Evolutionary conservation across 2,797 vertebrate genomes (phyloP), one percentile per base, ranked within the genome.

Genomic region (Gastrophryne carolinensis): DNA sequence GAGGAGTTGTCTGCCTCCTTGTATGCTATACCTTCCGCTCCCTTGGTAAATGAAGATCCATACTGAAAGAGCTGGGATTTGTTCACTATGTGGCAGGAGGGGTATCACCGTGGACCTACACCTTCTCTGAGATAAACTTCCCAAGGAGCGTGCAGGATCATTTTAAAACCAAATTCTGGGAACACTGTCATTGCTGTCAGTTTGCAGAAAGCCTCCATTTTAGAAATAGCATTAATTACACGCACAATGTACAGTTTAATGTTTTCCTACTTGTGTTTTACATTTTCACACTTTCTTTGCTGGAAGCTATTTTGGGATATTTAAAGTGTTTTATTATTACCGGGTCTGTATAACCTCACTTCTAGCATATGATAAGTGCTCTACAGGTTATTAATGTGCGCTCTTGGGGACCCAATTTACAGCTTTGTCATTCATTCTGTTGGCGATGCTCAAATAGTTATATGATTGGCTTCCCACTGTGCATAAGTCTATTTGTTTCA

Each of bases 291-390:
- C 35, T n/a, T 41, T 62, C 58, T 62, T 9, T 17, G 23, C 35
- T 41, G 23, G 35, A 41, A 62, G 39, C 35, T 30, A 62, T 62
- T 62, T 41, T 62, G 27, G 23, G 37, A 37, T 39, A 37, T 24
- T 61, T 39, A 37, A 62, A 62, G 24, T 62, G 60, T 41, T 62
- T 61, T 61, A 19, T 60, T 60, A 34, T 61, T 61, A 30, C 53
- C 53, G 30, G 53, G 27, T 61, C 32, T 61, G 15, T 41, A 41
- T 41, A 26, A 41, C 35, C 21, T 13, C 21, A 37, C 10, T 41
- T n/a, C 11, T 26, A 21, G 60, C 39, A 62, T 62, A 62, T 41
- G 23, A 62, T 44, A 41, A 62, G 60, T 62, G 23, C 24, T 12
- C 53, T 56, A 41, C 60, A 41, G 53, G 34, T 62, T 61, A 61